Evolutionary conservation across 2,888 invertebrate genomes (phyloP), one percentile per base, ranked within the genome.

Genomic region (Eupithecia dodoneata): DNA sequence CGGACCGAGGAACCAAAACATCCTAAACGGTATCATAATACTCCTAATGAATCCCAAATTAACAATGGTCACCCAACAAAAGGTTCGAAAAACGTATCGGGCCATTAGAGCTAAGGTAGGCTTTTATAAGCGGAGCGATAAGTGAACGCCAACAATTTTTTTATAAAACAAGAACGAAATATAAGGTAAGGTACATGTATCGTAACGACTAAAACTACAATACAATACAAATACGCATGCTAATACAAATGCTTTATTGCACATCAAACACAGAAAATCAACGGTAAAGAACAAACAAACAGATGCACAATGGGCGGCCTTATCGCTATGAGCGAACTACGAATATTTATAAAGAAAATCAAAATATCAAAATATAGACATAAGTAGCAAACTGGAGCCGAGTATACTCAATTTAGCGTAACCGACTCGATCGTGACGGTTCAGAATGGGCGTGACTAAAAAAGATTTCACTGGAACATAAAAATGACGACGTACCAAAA

Each of bases 31-130:
- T 79, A 79, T 79, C 77, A 79, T 82, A 81, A 81, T 82, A 79
- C 79, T 81, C 76, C 81, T 82, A 82, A 82, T 81, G 79, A 83
- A 80, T 79, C 77, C 81, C 80, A 80, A 81, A 83, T 81, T 82
- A 80, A 82, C 81, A 83, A 82, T 81, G 76, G 76, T 18, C 70
- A 71, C 72, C 42, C 72, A 15, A 78, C 76, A 79, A 79, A 79
- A 76, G 75, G 72, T 65, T 76, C 63, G 74, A 79, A 81, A 79
- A 81, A 77, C 65, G 77, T 67, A 79, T 76, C 79, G 77, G 66
- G 72, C 78, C 73, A 79, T 76, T 76, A 74, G 59, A 70, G 71
- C 49, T 55, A 45, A n/a, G 59, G 47, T 52, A 10, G 41, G 3
- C 18, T 13, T 49, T 44, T 44, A 74, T 12, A 41, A 71, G 70